These are phyloP conservation scores for Calliopum simillimum DNA, from an alignment of 2,888 invertebrate species.

Conservation along the genomic window DNA sequence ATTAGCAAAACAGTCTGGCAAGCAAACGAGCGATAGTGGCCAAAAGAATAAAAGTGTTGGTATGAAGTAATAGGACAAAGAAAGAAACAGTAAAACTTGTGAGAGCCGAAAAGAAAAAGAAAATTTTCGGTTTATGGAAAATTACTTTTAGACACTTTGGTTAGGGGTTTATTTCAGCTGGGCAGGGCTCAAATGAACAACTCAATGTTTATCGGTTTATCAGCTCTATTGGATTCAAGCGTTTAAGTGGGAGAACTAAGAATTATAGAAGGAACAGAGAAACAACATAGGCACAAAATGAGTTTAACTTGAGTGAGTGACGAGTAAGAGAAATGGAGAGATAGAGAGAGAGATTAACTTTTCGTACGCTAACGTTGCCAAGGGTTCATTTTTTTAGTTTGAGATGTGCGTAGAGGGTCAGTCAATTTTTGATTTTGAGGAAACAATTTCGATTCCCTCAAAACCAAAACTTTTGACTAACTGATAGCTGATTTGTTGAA, in stretches of 20 bases:
- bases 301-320: background rate
- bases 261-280: background rate
- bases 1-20: too few relatives aligned
- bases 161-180: slow-evolving; percentile 4
- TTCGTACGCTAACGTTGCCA: background rate
- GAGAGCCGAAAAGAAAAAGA: background rate
- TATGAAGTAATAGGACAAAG: background rate
- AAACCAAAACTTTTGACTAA: too few relatives aligned
- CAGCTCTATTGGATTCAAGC: background rate
- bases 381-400: too few relatives aligned
- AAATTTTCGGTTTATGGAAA: background rate
- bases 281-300: background rate
- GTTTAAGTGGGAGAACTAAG: background rate
- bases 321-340: slow-evolving; percentile 2
- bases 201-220: slow-evolving; percentile 9
- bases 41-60: background rate
- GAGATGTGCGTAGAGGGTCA: too few relatives aligned
- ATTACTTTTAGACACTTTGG: slow-evolving; percentile 6
- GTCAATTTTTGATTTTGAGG: too few relatives aligned
- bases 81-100: background rate
- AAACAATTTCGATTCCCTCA: too few relatives aligned
- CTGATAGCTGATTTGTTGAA: too few relatives aligned
- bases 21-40: background rate
- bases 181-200: slow-evolving; percentile 19
- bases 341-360: background rate